Evolutionary conservation across 1,140 invertebrate genomes (phyloP).

Genomic region (Drosophila truncata): DNA sequence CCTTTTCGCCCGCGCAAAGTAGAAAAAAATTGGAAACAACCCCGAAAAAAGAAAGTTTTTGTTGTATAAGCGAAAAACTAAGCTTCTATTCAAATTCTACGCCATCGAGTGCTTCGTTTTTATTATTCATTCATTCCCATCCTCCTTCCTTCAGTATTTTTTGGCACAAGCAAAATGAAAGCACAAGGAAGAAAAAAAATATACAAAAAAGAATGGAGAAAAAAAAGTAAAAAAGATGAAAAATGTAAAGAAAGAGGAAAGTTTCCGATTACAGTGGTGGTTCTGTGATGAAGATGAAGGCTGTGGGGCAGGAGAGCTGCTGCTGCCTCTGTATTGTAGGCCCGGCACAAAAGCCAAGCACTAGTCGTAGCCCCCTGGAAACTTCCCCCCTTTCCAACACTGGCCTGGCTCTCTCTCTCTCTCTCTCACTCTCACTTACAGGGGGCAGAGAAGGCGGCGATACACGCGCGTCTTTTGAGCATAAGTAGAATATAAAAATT

Average conservation of each 20-base stretch:
- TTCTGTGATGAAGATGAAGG: background rate
- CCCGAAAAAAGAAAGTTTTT: constrained; percentile 84
- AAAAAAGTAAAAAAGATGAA: constrained; percentile 73
- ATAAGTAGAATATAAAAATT: constrained; percentile 84
- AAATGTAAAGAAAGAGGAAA: constrained; percentile 83
- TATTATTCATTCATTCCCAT: constrained; percentile 82
- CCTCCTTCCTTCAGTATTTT: constrained; percentile 53
- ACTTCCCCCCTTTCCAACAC: background rate
- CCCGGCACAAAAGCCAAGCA: constrained; percentile 70
- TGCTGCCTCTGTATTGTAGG: constrained; percentile 70
- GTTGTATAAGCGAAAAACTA: constrained; percentile 85
- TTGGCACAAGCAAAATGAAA: constrained; percentile 79
- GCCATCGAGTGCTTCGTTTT: constrained; percentile 84
- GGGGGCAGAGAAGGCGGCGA: constrained; percentile 14
- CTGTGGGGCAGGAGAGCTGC: background rate
- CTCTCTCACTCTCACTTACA: background rate
- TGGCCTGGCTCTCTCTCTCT: background rate
- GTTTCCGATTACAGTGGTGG: constrained; percentile 81
- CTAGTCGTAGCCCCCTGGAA: constrained; percentile 42
- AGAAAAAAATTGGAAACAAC: constrained; percentile 82
- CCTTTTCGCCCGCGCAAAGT: constrained; percentile 32
- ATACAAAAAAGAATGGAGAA: constrained; percentile 58
- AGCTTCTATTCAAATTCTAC: constrained; percentile 84
- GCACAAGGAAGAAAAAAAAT: constrained; percentile 58
- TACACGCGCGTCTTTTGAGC: constrained; percentile 69